phyloP scores from a whole-genome alignment of 64 coral and sea anemone genomes.

The Montipora efflorescens region DNA sequence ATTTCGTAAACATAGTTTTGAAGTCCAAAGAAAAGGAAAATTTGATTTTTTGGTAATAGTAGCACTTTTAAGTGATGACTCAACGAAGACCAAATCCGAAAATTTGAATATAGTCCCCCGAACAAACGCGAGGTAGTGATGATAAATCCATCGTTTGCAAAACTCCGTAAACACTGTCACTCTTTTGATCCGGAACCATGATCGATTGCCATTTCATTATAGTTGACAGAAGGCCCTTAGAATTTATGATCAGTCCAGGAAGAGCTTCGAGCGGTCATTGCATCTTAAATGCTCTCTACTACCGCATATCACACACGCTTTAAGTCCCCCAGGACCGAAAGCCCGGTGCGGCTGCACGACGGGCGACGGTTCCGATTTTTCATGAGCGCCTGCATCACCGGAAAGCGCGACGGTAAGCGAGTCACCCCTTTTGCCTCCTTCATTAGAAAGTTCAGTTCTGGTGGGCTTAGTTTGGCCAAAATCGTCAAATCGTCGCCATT shows the following conservation, averaged over 20 bases:
- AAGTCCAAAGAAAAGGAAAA: no score
- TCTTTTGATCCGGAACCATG: no score
- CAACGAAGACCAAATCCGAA: no score
- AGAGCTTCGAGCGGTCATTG: constrained; percentile 65
- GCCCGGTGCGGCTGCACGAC: constrained; percentile 34
- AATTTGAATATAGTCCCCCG: no score
- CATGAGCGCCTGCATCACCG: background rate
- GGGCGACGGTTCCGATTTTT: constrained; percentile 11
- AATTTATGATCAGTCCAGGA: constrained; percentile 36
- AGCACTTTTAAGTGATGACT: no score
- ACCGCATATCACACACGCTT: constrained; percentile 66
- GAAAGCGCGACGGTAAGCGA: background rate
- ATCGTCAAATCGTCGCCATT: constrained; percentile 23
- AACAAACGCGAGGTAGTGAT: no score
- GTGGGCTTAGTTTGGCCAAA: background rate
- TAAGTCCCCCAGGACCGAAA: constrained; percentile 59
- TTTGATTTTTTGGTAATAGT: no score
- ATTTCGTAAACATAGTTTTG: no score
- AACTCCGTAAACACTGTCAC: no score
- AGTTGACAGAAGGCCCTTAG: background rate
- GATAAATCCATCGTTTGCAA: no score
- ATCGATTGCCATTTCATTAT: background rate
- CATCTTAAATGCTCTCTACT: constrained; percentile 62
- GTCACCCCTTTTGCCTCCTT: background rate
- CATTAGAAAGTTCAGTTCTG: background rate